These are phyloP conservation scores for Acipenser transmontanus DNA, from an alignment of 2,797 vertebrate species.

Conservation along the genomic window DNA sequence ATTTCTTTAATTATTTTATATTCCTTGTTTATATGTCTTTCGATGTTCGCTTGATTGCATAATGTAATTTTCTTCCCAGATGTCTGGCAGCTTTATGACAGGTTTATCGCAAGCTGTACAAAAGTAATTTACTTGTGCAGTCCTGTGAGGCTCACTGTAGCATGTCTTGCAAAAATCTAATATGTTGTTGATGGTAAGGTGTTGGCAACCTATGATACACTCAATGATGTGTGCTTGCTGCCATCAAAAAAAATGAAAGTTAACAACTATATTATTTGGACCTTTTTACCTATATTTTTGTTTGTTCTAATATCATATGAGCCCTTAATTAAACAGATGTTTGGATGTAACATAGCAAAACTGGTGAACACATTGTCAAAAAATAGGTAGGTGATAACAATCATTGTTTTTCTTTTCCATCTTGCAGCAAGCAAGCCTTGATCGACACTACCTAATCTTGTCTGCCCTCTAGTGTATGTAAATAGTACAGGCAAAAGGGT, in stretches of 20 bases:
- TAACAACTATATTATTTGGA: conserved; percentile 5
- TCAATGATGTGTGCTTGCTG: conserved; percentile 20
- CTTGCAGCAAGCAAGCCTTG: too few relatives aligned
- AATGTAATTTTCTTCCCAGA: conserved; percentile 50
- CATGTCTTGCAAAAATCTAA: conserved; percentile 51
- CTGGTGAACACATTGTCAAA: conserved; percentile 3
- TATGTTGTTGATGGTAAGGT: conserved; percentile 42
- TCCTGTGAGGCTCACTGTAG: conserved; percentile 46
- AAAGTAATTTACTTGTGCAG: conserved; percentile 55
- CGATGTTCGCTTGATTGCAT: conserved; percentile 48
- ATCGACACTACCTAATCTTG: too few relatives aligned
- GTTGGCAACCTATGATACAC: conserved; percentile 32
- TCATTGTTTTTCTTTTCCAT: too few relatives aligned
- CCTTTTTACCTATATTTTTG: conserved; percentile 30
- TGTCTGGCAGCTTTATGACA: conserved; percentile 51
- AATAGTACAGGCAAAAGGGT: too few relatives aligned
- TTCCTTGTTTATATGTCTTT: background rate
- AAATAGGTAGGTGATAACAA: too few relatives aligned
- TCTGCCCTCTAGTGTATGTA: too few relatives aligned
- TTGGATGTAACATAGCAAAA: conserved; percentile 25
- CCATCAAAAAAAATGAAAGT: conserved; percentile 29
- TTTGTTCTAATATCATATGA: conserved; percentile 37
- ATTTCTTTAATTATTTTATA: too few relatives aligned
- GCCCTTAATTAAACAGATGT: conserved; percentile 37
- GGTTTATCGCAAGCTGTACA: conserved; percentile 59